Evolutionary conservation across 2,888 invertebrate species (phyloP).

Genomic region (Tachina grossa): DNA sequence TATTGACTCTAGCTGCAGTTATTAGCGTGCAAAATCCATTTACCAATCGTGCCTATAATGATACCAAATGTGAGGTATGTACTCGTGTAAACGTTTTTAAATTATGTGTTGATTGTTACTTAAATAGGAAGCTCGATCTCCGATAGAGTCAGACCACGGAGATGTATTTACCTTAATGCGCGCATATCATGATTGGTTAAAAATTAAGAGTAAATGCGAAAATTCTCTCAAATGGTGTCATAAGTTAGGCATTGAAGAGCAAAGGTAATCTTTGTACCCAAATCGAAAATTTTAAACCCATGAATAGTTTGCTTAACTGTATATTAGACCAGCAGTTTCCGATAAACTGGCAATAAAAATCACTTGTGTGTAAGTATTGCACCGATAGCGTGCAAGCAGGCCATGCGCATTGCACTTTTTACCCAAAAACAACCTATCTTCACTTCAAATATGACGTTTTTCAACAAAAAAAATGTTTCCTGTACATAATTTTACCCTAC

Average conservation of each 20-base stretch:
- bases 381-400: too few relatives aligned
- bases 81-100: background rate
- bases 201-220: slow-evolving; percentile 86
- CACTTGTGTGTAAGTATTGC: too few relatives aligned
- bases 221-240: slow-evolving; percentile 92
- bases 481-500: too few relatives aligned
- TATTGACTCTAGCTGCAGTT: slow-evolving; percentile 94
- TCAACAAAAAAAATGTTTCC: too few relatives aligned
- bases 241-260: slow-evolving; percentile 96
- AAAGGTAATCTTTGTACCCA: slow-evolving; percentile 84
- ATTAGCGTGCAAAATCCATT: slow-evolving; percentile 97
- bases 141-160: slow-evolving; percentile 96
- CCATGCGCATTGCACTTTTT: too few relatives aligned
- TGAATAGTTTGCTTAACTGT: background rate
- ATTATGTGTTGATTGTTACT: background rate
- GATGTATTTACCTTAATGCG: slow-evolving; percentile 96
- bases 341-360: too few relatives aligned
- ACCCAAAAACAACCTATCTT: too few relatives aligned
- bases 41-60: slow-evolving; percentile 93
- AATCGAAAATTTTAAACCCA: too few relatives aligned
- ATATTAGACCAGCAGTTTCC: background rate
- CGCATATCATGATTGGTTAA: slow-evolving; percentile 94
- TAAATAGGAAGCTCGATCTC: slow-evolving; percentile 87
- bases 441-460: too few relatives aligned
- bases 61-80: slow-evolving; percentile 90